Percentiles rank a stretch among this genome's conserved stretches.
phyloP scores from a whole-genome alignment of 2,113 vertebrate genomes.

The Catagonus wagneri region DNA sequence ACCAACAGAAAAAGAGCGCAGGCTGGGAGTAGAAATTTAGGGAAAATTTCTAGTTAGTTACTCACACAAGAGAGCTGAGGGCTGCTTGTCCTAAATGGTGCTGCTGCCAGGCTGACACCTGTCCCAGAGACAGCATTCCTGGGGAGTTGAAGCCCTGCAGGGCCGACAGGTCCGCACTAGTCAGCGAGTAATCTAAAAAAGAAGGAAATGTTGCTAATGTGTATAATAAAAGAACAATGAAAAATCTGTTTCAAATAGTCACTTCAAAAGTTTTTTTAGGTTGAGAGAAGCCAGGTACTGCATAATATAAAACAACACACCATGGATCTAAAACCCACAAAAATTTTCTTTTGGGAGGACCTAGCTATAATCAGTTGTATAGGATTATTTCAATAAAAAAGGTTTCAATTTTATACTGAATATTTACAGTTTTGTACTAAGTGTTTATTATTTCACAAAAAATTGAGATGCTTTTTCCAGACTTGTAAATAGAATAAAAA shows the following conservation, averaged over 20 bases:
- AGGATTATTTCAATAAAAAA: not conserved
- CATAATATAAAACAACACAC: not conserved
- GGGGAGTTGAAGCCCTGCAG: conserved; percentile 97
- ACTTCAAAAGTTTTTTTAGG: not conserved
- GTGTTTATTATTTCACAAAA: not conserved
- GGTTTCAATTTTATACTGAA: not conserved
- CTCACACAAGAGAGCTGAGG: conserved; percentile 99
- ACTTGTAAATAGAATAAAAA: not conserved
- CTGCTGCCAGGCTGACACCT: conserved; percentile 99
- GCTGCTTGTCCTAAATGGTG: conserved; percentile 96
- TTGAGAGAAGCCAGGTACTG: not conserved
- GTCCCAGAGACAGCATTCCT: conserved; percentile 95
- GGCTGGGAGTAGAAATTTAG: fast-evolving
- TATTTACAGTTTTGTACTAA: not conserved
- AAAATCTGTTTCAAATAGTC: not conserved
- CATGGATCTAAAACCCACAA: not conserved
- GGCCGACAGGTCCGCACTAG: conserved; percentile 96
- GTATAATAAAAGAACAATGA: not conserved
- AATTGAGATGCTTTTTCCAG: not conserved
- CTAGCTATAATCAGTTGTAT: not conserved
- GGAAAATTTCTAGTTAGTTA: conserved; percentile 71
- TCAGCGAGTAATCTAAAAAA: conserved; percentile 95
- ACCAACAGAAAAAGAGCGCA: fast-evolving
- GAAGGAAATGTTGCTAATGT: not conserved
- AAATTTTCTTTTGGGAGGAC: not conserved